Conservation (phyloP, 2,113 vertebrate genomes). For the Neomonachus schauinslandi region DNA sequence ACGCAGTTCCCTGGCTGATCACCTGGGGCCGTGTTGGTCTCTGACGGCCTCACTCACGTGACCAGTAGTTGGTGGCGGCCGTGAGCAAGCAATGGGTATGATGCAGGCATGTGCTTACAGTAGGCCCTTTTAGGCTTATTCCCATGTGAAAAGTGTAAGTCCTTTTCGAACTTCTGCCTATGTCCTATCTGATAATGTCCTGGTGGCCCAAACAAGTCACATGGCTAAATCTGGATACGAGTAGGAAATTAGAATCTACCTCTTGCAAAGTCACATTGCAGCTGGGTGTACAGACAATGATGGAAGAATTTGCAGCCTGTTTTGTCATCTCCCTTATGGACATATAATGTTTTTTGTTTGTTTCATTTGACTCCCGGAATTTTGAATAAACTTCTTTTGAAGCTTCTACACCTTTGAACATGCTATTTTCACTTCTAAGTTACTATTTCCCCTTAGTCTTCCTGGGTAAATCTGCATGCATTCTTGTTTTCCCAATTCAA, state of each 20-base stretch:
- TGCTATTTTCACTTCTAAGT: neutral
- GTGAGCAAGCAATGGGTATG: neutral
- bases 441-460: neutral
- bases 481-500: neutral
- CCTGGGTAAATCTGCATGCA: neutral
- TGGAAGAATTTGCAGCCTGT: neutral
- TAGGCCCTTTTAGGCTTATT: neutral
- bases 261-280: neutral
- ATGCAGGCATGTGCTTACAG: neutral
- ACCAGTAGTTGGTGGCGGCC: neutral
- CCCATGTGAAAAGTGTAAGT: neutral
- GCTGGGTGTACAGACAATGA: accelerated
- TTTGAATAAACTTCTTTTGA: neutral
- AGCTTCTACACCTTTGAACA: neutral
- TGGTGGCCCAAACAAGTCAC: neutral
- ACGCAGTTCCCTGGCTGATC: neutral
- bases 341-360: neutral
- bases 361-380: neutral
- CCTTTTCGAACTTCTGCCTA: neutral
- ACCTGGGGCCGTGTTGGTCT: neutral
- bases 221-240: neutral
- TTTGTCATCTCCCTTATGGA: neutral
- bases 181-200: neutral
- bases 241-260: neutral
- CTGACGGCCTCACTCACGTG: neutral